These are phyloP conservation scores for Caenorhabditis sp. DNA, from an alignment of 2,888 invertebrate genomes.

Conservation along the genomic window DNA sequence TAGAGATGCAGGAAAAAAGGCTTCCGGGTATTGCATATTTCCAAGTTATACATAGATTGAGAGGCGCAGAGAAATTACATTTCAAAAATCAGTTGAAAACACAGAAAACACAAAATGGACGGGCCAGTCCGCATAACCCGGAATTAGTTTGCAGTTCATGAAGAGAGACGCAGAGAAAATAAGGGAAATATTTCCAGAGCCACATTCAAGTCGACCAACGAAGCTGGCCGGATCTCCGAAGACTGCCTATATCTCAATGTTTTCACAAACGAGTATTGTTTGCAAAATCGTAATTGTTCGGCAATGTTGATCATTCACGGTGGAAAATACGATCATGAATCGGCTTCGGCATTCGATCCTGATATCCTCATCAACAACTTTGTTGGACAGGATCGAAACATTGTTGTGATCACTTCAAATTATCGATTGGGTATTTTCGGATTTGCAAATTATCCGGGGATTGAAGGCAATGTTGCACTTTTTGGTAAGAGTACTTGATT, in stretches of 20 bases:
- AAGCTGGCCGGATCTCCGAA: conserved; percentile 36
- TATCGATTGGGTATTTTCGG: conserved; percentile 2
- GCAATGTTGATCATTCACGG: neutral
- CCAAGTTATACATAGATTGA: too few relatives aligned
- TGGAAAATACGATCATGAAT: neutral
- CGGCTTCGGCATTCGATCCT: neutral
- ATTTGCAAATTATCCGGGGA: neutral
- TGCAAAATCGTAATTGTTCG: conserved; percentile 6
- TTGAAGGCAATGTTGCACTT: neutral
- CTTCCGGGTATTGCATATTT: too few relatives aligned
- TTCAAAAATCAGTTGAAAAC: too few relatives aligned
- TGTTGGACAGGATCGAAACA: conserved; percentile 2
- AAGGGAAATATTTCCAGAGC: conserved; percentile 24
- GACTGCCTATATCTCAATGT: conserved; percentile 45
- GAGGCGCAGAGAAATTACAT: too few relatives aligned
- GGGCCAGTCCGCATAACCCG: too few relatives aligned
- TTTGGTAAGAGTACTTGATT: neutral
- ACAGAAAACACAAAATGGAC: too few relatives aligned
- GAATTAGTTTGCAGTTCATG: too few relatives aligned
- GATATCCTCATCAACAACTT: neutral
- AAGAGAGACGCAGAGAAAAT: too few relatives aligned
- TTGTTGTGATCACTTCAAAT: neutral
- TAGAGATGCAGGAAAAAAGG: too few relatives aligned
- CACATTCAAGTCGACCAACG: too few relatives aligned
- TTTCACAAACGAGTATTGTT: conserved; percentile 37